Percentiles rank a stretch among this genome's conserved stretches.
Evolutionary conservation across 2,888 invertebrate species (phyloP).

Genomic region (Oxystoma pomonae): DNA sequence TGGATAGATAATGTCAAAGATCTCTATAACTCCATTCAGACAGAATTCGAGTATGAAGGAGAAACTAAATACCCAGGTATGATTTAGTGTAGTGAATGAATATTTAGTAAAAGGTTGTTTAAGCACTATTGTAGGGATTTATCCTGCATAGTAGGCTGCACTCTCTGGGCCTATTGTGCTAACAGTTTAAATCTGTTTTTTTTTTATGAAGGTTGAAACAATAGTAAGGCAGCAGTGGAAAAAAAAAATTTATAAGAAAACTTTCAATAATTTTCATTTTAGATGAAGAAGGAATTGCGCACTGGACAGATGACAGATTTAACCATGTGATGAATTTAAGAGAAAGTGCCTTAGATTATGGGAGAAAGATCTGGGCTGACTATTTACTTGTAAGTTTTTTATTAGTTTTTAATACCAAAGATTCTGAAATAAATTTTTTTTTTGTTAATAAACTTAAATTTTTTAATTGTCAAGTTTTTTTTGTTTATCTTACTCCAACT

Average conservation of each 20-base stretch:
- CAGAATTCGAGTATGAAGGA: constrained; percentile 49
- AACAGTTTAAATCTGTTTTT: background rate
- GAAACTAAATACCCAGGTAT: constrained; percentile 41
- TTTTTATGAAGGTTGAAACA: no score
- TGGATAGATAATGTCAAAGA: constrained; percentile 64
- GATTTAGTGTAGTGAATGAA: no score
- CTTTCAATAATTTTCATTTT: background rate
- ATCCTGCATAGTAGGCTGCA: no score
- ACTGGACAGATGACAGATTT: constrained; percentile 77
- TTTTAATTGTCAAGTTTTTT: no score
- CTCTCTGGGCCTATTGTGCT: no score
- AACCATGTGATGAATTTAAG: constrained; percentile 73
- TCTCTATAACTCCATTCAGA: constrained; percentile 68
- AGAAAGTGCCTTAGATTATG: constrained; percentile 69
- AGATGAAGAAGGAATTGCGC: constrained; percentile 61
- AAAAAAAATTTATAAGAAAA: no score
- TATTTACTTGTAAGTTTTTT: constrained; percentile 71
- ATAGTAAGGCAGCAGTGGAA: no score
- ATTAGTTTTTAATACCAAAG: constrained; percentile 11
- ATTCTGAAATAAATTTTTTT: no score
- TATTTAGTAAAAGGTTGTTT: no score
- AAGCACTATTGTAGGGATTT: no score
- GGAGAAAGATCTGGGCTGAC: constrained; percentile 80
- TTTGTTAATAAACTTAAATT: no score
- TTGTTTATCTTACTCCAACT: no score